Conservation (phyloP, 2,113 vertebrate species). For the Epinephelus moara region DNA sequence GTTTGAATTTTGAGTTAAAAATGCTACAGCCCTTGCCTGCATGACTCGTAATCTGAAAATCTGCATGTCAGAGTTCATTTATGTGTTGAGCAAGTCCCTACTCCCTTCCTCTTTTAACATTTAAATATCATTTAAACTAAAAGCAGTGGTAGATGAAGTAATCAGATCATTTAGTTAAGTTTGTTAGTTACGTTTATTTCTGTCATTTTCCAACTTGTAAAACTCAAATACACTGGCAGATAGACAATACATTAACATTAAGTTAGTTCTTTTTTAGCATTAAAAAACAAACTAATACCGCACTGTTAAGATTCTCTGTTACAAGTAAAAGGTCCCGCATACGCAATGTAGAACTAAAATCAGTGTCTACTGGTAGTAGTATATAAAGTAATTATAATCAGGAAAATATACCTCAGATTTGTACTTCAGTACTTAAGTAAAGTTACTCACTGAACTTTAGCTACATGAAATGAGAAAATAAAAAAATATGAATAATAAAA, state of each 20-base stretch:
- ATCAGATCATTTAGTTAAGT: background rate
- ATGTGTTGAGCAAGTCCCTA: background rate
- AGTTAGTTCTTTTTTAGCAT: too few relatives aligned
- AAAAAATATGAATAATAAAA: background rate
- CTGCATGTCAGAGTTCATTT: background rate
- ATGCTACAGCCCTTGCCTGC: background rate
- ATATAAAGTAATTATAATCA: background rate
- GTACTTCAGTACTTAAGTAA: too few relatives aligned
- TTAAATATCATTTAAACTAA: background rate
- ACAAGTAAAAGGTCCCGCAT: background rate
- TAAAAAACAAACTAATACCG: background rate
- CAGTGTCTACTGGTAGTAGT: background rate
- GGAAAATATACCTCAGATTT: background rate
- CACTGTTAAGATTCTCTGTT: background rate
- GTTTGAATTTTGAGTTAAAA: background rate
- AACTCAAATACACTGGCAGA: too few relatives aligned
- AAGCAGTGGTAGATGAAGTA: background rate
- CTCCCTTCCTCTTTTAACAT: background rate
- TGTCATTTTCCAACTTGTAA: too few relatives aligned
- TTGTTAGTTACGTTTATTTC: too few relatives aligned
- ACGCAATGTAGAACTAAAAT: too few relatives aligned
- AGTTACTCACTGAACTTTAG: background rate
- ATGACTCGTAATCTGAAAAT: conserved; percentile 6
- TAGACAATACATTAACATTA: too few relatives aligned
- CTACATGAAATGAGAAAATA: background rate